Conservation (phyloP, 2,888 invertebrate genomes). For the Drosophila anomelani region DNA sequence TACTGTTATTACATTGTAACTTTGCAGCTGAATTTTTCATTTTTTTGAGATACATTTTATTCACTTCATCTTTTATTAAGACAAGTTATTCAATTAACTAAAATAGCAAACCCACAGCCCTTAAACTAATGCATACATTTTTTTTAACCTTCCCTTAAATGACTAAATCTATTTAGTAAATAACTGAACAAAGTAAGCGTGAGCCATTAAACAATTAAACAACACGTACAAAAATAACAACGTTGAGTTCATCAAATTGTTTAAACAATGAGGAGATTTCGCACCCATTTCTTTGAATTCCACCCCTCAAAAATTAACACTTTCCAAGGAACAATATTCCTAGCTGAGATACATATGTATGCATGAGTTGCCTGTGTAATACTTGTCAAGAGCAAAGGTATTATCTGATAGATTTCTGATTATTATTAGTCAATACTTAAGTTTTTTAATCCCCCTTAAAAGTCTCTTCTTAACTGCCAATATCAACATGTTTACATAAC, state of each 20-base stretch:
- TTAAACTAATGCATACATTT: not conserved
- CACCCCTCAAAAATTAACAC: not conserved
- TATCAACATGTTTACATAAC: slow-evolving; percentile 3
- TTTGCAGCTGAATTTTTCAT: no score
- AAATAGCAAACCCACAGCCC: not conserved
- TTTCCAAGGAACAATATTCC: not conserved
- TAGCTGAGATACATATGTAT: not conserved
- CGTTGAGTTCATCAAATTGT: not conserved
- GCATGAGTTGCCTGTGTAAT: not conserved
- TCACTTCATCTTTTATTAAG: not conserved
- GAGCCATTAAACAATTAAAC: slow-evolving; percentile 5
- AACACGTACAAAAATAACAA: slow-evolving; percentile 9
- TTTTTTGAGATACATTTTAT: no score
- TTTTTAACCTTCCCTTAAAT: not conserved
- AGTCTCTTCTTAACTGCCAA: not conserved
- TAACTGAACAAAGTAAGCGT: not conserved
- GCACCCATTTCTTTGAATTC: not conserved
- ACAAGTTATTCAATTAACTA: not conserved
- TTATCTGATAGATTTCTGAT: not conserved
- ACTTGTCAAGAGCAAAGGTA: not conserved
- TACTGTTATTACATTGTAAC: no score
- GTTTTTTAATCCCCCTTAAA: not conserved
- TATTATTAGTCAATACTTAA: slow-evolving; percentile 10
- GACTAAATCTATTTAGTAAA: not conserved
- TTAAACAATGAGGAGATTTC: slow-evolving; percentile 13